phyloP scores from a whole-genome alignment of 2,113 vertebrate species.

The Scartelaos histophorus region DNA sequence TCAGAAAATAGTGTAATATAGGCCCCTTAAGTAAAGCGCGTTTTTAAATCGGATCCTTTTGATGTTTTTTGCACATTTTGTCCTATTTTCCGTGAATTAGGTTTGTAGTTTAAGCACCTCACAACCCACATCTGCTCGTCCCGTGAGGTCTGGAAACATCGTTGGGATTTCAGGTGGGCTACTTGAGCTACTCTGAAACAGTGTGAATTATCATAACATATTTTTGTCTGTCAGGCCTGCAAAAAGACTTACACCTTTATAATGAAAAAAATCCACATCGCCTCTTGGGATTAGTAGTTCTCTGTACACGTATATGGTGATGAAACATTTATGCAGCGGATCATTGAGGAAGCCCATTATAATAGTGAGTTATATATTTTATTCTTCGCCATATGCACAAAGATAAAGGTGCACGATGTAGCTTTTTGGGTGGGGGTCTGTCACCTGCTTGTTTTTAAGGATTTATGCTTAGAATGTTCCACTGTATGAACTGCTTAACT shows the following conservation, averaged over 20 bases:
- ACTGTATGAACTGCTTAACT: too few species aligned
- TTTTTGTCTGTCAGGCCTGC: conserved; percentile 22
- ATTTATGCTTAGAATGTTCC: too few species aligned
- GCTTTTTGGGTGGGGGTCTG: too few species aligned
- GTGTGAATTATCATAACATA: conserved; percentile 33
- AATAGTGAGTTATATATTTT: conserved; percentile 1
- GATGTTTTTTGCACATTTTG: background rate
- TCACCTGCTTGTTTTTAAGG: too few species aligned
- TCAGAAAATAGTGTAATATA: too few species aligned
- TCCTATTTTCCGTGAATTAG: background rate
- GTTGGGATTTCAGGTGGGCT: conserved; percentile 13
- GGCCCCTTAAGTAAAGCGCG: background rate
- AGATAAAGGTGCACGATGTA: too few species aligned
- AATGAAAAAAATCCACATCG: conserved; percentile 19
- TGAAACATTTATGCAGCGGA: conserved; percentile 13
- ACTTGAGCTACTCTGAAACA: conserved; percentile 23
- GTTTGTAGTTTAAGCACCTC: background rate
- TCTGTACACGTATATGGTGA: conserved; percentile 33
- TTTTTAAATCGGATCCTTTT: background rate
- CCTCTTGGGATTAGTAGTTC: conserved; percentile 35
- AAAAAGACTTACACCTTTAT: conserved; percentile 34
- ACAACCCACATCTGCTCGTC: background rate
- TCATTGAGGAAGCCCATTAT: conserved; percentile 7
- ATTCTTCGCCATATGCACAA: background rate
- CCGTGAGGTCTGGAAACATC: conserved; percentile 5